Conservation (phyloP, 64 coral and sea anemone genomes). For the Actinia equina region DNA sequence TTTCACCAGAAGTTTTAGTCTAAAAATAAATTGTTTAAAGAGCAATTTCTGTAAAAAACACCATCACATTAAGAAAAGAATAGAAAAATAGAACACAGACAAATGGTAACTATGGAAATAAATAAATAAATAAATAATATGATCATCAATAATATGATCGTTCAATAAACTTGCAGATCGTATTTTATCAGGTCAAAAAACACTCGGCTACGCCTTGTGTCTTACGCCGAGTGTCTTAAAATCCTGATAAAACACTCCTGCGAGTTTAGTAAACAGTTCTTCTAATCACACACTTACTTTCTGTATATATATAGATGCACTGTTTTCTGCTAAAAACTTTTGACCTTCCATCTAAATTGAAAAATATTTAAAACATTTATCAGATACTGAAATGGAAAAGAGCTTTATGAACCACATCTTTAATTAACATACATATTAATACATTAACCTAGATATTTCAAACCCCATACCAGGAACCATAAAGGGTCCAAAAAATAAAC, state of each 20-base stretch:
- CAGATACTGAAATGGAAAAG: not conserved
- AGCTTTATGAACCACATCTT: too few relatives aligned
- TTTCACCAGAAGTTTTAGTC: too few relatives aligned
- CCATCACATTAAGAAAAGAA: too few relatives aligned
- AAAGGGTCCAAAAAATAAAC: too few relatives aligned
- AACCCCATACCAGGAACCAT: too few relatives aligned
- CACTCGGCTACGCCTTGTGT: too few relatives aligned
- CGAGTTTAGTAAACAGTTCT: not conserved
- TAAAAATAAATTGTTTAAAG: too few relatives aligned
- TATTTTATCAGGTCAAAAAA: not conserved
- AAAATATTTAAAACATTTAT: not conserved
- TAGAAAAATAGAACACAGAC: not conserved
- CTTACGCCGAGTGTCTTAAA: too few relatives aligned
- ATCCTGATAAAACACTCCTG: too few relatives aligned
- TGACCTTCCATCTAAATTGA: slow-evolving; percentile 86
- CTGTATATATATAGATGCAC: slow-evolving; percentile 98
- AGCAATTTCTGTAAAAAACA: too few relatives aligned
- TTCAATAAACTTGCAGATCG: not conserved
- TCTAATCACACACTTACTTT: slow-evolving; percentile 42
- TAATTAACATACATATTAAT: too few relatives aligned
- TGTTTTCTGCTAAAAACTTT: slow-evolving; percentile 96
- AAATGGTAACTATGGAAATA: not conserved
- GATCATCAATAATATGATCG: not conserved
- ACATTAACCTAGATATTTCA: too few relatives aligned
- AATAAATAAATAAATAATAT: not conserved